phyloP scores from a whole-genome alignment of 2,888 invertebrate species.

The Caenorhabditis parvicauda region DNA sequence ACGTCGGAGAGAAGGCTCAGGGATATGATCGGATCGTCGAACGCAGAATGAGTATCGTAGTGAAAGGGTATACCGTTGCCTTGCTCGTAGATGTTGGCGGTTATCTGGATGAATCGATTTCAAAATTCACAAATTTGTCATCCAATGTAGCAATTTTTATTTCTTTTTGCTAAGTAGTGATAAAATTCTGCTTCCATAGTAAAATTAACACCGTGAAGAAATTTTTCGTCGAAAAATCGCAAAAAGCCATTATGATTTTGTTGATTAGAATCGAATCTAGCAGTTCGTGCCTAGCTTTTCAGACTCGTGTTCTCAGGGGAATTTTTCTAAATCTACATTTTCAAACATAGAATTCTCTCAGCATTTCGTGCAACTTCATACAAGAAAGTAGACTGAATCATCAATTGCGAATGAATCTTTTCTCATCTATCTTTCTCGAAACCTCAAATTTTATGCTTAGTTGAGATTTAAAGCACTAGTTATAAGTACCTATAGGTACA shows the following conservation, averaged over 20 bases:
- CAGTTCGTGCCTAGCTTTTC: no score
- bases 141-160: no score
- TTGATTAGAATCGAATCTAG: no score
- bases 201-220: neutral
- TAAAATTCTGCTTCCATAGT: no score
- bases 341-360: no score
- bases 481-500: no score
- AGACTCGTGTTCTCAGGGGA: no score
- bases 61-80: conserved; percentile 82
- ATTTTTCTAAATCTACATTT: no score
- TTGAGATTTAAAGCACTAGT: no score
- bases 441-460: neutral
- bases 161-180: no score
- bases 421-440: neutral
- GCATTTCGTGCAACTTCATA: no score
- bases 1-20: conserved; percentile 67
- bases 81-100: conserved; percentile 66
- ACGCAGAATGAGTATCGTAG: conserved; percentile 90
- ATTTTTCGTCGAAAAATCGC: neutral
- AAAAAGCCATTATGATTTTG: no score
- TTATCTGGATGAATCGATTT: conserved; percentile 48
- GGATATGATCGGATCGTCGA: conserved; percentile 82
- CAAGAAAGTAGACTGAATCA: neutral
- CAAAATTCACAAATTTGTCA: neutral
- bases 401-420: neutral